These are phyloP conservation scores for Phataginus tricuspis DNA, from an alignment of 2,797 vertebrate genomes.

Conservation along the genomic window DNA sequence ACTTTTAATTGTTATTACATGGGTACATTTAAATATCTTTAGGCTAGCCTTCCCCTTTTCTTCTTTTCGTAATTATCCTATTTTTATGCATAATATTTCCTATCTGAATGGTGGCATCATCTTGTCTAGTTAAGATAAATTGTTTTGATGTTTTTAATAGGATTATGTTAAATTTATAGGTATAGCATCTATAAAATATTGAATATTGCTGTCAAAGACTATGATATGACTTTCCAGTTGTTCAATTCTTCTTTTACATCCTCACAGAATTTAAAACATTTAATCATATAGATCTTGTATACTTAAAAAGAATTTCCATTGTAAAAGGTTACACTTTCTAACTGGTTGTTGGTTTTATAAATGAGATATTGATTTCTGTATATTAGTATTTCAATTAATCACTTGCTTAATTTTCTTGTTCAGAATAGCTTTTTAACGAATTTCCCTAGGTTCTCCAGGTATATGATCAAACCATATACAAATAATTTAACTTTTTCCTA, in stretches of 20 bases:
- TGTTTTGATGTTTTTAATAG: background rate
- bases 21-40: background rate
- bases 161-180: background rate
- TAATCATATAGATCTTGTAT: background rate
- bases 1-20: background rate
- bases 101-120: background rate
- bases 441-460: background rate
- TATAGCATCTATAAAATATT: background rate
- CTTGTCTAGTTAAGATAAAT: constrained; percentile 4
- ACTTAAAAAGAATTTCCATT: background rate
- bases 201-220: background rate
- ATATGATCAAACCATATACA: background rate
- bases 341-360: background rate
- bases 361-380: background rate
- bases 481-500: background rate
- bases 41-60: background rate
- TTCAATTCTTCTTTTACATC: background rate
- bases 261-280: constrained; percentile 16
- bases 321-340: background rate
- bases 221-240: background rate
- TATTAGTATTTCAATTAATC: background rate
- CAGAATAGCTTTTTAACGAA: background rate
- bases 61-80: constrained; percentile 17
- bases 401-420: background rate
- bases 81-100: background rate